Base-by-base conservation (phyloP, 1,140 invertebrate species). In the Drosophila insularis region DNA sequence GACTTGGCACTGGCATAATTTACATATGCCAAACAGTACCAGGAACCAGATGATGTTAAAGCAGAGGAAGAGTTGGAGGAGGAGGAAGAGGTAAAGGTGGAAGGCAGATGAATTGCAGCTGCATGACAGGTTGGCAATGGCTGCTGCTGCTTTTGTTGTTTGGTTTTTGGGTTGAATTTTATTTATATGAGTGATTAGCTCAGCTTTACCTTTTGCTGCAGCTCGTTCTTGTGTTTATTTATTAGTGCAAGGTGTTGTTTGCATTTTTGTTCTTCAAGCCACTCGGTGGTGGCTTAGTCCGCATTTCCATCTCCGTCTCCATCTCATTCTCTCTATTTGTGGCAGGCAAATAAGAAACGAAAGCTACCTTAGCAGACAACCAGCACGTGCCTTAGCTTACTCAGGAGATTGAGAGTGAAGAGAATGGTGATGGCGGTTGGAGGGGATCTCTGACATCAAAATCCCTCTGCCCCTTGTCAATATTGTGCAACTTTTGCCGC, bases 111-210 rank as follows among this genome's bases (percentile, higher is more conserved):
- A 70, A 35, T 56, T 53, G 63, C 68, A 73, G 60, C 68, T 68
- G 35, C 71, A 65, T 27, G 27, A 27, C 27, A 61, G 19, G 37
- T 27, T 14, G 37, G 17, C 21, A 50, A 27, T 6, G 27, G 27
- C 27, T 27, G 27, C 4, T 27, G 27, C 4, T 27, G 17, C 17
- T 21, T 21, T 21, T 21, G 17, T 50, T 50, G 43, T 23, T 6
- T 46, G 37, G 60, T 43, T 46, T 40, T 21, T 10, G 11, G 23
- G 59, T 53, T 19, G 14, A 62, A 69, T 75, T 87, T 82, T 86
- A 86, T 86, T 86, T 86, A 86, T 86, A 86, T 86, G 82, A 86
- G 84, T 86, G 82, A 86, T 86, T 86, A 89, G 82, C 79, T 82
- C 73, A 68, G 14, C 10, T 63, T 50, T 56, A 54, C 50, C 46